Conservation (phyloP, 1,140 invertebrate species). For the Macrostomum lignano region DNA sequence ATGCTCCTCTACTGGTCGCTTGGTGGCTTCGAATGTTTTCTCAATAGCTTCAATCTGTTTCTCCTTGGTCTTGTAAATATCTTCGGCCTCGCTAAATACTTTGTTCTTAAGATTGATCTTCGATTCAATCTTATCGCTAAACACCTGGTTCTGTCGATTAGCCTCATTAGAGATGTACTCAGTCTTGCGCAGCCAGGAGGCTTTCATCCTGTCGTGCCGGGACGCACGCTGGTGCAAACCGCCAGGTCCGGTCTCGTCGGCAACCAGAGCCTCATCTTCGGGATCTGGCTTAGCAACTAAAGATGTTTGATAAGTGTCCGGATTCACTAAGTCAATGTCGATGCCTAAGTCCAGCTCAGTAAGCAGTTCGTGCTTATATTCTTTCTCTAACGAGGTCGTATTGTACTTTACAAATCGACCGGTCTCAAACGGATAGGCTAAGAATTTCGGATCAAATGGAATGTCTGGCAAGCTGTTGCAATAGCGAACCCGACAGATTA, state of each 20-base stretch:
- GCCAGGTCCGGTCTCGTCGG: conserved; percentile 49
- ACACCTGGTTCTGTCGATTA: conserved; percentile 2
- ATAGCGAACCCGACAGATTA: conserved; percentile 72
- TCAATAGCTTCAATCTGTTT: conserved; percentile 89
- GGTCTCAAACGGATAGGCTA: conserved; percentile 62
- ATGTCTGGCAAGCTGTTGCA: conserved; percentile 83
- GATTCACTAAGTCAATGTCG: conserved; percentile 66
- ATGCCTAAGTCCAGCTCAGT: conserved; percentile 88
- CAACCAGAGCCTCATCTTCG: conserved; percentile 61
- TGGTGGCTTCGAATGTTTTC: conserved; percentile 78
- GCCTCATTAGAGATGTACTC: conserved; percentile 60
- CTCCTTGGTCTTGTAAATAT: conserved; percentile 75
- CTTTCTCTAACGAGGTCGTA: conserved; percentile 54
- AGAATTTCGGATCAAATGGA: conserved; percentile 89
- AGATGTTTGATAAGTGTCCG: conserved; percentile 27
- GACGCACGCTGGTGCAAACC: conserved; percentile 17
- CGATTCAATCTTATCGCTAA: conserved; percentile 1
- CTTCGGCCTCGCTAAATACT: conserved; percentile 44
- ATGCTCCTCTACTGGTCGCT: conserved; percentile 35
- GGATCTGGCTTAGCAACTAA: neutral
- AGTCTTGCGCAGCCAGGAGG: conserved; percentile 55
- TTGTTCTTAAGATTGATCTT: neutral
- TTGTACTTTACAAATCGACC: conserved; percentile 67
- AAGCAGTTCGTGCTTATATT: conserved; percentile 75
- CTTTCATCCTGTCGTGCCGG: conserved; percentile 34